Conservation (phyloP, 1,140 invertebrate genomes). For the Phocides pigmalion region DNA sequence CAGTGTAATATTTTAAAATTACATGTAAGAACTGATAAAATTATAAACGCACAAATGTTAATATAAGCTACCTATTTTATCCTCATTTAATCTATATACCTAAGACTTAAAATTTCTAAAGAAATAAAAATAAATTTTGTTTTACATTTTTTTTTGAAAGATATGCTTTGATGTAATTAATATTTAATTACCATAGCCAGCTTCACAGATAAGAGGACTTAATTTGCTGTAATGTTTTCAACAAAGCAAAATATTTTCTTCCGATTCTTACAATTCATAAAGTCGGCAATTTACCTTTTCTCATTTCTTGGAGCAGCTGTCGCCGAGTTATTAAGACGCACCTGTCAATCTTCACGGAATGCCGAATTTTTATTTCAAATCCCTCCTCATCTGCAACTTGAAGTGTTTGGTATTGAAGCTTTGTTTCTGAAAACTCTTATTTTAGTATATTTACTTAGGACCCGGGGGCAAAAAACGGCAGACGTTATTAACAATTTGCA, state of each 20-base stretch:
- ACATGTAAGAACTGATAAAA: no score
- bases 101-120: no score
- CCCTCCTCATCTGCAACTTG: constrained; percentile 65
- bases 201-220: background rate
- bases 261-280: constrained; percentile 67
- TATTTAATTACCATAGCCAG: no score
- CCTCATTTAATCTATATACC: no score
- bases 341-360: constrained; percentile 78
- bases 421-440: constrained; percentile 62
- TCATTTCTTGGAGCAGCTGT: constrained; percentile 75
- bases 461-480: constrained; percentile 52
- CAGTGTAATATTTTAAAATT: no score
- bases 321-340: constrained; percentile 81
- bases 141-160: no score
- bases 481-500: constrained; percentile 59
- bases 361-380: constrained; percentile 75
- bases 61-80: no score
- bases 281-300: constrained; percentile 79
- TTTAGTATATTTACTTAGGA: constrained; percentile 79
- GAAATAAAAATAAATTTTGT: no score
- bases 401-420: constrained; percentile 65
- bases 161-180: no score
- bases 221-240: constrained; percentile 30
- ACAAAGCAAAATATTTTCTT: constrained; percentile 51
- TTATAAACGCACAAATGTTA: no score